Percentiles rank a stretch among this genome's conserved stretches.
phyloP scores from a whole-genome alignment of 2,888 invertebrate genomes.

The Periphyllus acericola region DNA sequence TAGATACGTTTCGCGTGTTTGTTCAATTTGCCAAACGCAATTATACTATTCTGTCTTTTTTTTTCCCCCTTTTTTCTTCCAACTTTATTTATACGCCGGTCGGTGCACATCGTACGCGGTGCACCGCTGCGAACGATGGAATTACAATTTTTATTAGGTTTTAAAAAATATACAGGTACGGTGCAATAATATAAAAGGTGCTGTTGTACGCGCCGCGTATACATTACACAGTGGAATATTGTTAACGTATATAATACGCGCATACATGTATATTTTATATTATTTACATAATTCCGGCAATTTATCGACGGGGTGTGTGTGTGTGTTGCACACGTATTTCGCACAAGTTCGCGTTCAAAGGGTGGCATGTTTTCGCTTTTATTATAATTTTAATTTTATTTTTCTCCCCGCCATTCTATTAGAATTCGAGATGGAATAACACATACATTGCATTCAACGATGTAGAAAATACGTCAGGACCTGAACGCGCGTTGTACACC shows the following conservation, averaged over 20 bases:
- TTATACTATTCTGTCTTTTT: constrained; percentile 17
- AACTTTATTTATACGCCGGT: not conserved
- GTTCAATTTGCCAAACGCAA: constrained; percentile 21
- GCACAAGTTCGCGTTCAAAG: not conserved
- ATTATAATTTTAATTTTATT: constrained; percentile 1
- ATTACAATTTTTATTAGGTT: not conserved
- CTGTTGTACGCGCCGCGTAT: too few species aligned
- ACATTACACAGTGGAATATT: not conserved
- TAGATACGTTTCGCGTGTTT: not conserved
- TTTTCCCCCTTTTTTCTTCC: not conserved
- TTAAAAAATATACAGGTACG: not conserved
- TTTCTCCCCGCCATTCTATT: not conserved
- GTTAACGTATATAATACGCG: not conserved
- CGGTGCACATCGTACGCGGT: too few species aligned
- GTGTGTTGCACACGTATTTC: not conserved
- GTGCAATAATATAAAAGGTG: not conserved
- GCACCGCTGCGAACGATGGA: not conserved
- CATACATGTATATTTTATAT: too few species aligned
- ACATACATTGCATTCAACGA: constrained; percentile 5
- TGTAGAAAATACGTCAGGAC: constrained; percentile 27
- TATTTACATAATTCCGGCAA: not conserved
- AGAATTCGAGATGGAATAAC: constrained; percentile 21
- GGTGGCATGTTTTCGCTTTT: not conserved
- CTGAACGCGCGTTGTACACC: not conserved
- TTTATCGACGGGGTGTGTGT: constrained; percentile 4